Evolutionary conservation across 2,888 invertebrate genomes (phyloP), one percentile per base, ranked within the genome.

Genomic region (Pterostichus madidus): DNA sequence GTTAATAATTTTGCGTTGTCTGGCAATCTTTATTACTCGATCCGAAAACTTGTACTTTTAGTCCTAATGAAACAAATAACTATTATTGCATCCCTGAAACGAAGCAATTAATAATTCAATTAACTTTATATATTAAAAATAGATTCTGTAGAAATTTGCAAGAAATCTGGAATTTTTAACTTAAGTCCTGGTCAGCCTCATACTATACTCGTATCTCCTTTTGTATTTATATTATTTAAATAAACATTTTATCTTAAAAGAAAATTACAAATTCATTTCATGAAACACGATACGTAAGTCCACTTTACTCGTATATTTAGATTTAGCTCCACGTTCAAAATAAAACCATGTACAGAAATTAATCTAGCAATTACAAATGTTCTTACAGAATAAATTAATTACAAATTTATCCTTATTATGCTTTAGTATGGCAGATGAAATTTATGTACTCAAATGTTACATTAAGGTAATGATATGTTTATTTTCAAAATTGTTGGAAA

Each of bases 391-490:
- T 35, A 31, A 64, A 64, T 64, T 64, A 64, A 64, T 64, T 35
- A 32, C 13, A n/a, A 31, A 64, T 64, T 64, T 64, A 64, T 64
- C 64, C 64, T 64, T 35, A 64, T 64, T 31, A 35, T 32, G 35
- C 11, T 64, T 13, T 35, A 64, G n/a, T 35, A n/a, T 64, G 13
- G 13, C 64, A 32, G 4, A 13, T 13, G n/a, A 13, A 10, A 64
- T 64, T 64, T 64, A 35, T 35, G 11, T 64, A n/a, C 11, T 64
- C 11, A 31, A 64, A 64, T 64, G 64, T n/a, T 49, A 49, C n/a
- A 49, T 39, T 39, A 3, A 39, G 5, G 39, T 39, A 39, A 39
- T 39, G 8, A 5, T 39, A 39, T 39, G 39, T 39, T 39, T 39
- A 39, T 39, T 39, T 39, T 39, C 7, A 39, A 39, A 39, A 3